Percentiles rank a stretch among this genome's conserved stretches.
Evolutionary conservation across 1,140 invertebrate genomes (phyloP).

Genomic region (Conus betulinus): DNA sequence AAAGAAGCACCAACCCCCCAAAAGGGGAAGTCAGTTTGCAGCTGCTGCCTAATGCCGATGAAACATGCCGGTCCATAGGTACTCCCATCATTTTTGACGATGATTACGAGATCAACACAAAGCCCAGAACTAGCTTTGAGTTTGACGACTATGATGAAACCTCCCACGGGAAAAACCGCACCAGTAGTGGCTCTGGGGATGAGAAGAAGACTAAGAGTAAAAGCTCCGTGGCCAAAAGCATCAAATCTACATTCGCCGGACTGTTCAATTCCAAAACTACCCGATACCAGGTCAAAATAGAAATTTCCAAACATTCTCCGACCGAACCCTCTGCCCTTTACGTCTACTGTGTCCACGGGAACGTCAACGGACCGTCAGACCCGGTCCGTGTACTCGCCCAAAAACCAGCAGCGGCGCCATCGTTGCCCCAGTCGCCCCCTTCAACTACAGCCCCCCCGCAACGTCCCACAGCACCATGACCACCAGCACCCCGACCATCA

Average conservation of each 20-base stretch:
- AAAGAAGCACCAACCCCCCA: constrained; percentile 60
- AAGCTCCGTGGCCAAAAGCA: constrained; percentile 45
- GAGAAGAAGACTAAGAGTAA: constrained; percentile 36
- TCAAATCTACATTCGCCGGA: constrained; percentile 37
- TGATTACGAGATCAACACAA: neutral
- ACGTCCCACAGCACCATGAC: neutral
- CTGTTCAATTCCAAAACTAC: constrained; percentile 27
- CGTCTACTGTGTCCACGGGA: neutral
- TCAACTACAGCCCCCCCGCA: constrained; percentile 77
- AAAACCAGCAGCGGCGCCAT: constrained; percentile 56
- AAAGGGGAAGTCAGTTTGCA: constrained; percentile 36
- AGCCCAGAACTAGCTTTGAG: neutral
- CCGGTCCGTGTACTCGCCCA: neutral
- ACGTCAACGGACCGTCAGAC: neutral
- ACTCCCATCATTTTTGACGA: constrained; percentile 27
- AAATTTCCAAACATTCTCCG: neutral
- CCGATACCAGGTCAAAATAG: constrained; percentile 21
- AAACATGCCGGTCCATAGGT: constrained; percentile 62
- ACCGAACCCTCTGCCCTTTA: neutral
- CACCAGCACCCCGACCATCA: neutral
- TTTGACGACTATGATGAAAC: constrained; percentile 23
- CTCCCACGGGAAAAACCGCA: neutral
- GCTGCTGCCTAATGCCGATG: constrained; percentile 67
- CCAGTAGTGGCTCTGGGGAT: neutral
- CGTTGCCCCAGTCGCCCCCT: constrained; percentile 78